These are phyloP conservation scores for Thamnaconus septentrionalis DNA, from an alignment of 2,113 vertebrate genomes.

Conservation along the genomic window DNA sequence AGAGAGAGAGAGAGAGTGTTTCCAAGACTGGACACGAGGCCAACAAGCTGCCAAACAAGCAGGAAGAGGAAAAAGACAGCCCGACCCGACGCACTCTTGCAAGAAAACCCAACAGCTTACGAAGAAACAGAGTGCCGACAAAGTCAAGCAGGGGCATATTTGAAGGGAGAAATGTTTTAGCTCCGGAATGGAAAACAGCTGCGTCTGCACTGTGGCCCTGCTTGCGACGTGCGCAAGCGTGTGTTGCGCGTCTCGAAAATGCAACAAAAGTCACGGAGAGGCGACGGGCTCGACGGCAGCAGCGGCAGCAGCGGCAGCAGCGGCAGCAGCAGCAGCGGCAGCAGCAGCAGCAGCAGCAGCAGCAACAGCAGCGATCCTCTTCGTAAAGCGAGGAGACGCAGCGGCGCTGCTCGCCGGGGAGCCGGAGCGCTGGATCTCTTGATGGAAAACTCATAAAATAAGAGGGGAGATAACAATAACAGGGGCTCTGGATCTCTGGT, in stretches of 20 bases:
- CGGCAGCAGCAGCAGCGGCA: too few relatives aligned
- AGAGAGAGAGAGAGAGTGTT: slow-evolving; percentile 6
- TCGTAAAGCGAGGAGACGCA: not conserved
- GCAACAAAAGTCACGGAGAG: too few relatives aligned
- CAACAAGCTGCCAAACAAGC: slow-evolving; percentile 36
- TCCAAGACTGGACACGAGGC: slow-evolving; percentile 7
- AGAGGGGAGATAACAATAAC: slow-evolving; percentile 59
- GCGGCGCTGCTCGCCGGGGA: slow-evolving; percentile 3
- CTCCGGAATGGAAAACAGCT: slow-evolving; percentile 59
- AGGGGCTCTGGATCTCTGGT: slow-evolving; percentile 48
- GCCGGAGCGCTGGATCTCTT: slow-evolving; percentile 18
- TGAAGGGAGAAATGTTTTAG: slow-evolving; percentile 63
- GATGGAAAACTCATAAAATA: slow-evolving; percentile 65
- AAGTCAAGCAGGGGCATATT: slow-evolving; percentile 62
- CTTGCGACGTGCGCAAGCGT: slow-evolving; percentile 27
- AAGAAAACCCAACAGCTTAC: slow-evolving; percentile 45
- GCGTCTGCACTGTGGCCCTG: slow-evolving; percentile 47
- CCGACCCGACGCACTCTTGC: slow-evolving; percentile 5
- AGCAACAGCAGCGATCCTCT: slow-evolving; percentile 6
- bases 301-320: too few relatives aligned
- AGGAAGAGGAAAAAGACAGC: slow-evolving; percentile 29
- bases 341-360: too few relatives aligned
- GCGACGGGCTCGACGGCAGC: too few relatives aligned
- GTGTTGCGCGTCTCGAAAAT: not conserved
- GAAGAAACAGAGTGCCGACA: slow-evolving; percentile 37